Conservation (phyloP, 2,797 vertebrate genomes). For the Acomys russatus region DNA sequence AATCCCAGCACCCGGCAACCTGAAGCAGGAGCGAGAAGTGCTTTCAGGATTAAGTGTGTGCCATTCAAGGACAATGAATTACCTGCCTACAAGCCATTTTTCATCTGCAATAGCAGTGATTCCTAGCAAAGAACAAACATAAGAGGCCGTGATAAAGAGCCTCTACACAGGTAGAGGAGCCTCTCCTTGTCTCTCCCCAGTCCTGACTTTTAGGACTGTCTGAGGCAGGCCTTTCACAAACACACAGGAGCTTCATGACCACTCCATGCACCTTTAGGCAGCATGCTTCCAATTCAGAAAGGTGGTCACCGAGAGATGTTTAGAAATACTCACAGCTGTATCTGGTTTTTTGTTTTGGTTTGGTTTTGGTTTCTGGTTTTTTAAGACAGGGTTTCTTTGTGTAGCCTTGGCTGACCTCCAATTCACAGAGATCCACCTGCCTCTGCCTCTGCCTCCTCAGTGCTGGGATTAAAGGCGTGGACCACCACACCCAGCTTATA, state of each 20-base stretch:
- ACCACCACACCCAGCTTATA: background rate
- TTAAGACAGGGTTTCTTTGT: too few relatives aligned
- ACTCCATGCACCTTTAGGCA: background rate
- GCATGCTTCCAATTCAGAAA: conserved; percentile 22
- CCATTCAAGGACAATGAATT: background rate
- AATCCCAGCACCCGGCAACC: background rate
- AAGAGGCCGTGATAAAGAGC: conserved; percentile 18
- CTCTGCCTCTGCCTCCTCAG: too few relatives aligned
- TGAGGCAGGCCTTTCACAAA: conserved; percentile 43
- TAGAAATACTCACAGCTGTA: conserved; percentile 3
- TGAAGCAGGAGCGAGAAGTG: background rate
- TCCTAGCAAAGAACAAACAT: background rate
- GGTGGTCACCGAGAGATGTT: background rate
- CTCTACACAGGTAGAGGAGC: background rate
- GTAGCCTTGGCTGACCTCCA: too few relatives aligned
- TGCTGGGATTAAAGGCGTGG: too few relatives aligned
- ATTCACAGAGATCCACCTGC: too few relatives aligned
- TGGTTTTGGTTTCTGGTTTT: too few relatives aligned
- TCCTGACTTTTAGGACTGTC: background rate
- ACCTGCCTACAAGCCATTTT: background rate
- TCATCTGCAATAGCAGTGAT: background rate
- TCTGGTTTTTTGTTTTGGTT: background rate
- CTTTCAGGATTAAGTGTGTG: background rate
- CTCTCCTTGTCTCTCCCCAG: background rate
- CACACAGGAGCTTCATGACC: background rate